These are phyloP conservation scores for Rhincodon typus DNA, from an alignment of 2,797 vertebrate genomes.

Conservation along the genomic window DNA sequence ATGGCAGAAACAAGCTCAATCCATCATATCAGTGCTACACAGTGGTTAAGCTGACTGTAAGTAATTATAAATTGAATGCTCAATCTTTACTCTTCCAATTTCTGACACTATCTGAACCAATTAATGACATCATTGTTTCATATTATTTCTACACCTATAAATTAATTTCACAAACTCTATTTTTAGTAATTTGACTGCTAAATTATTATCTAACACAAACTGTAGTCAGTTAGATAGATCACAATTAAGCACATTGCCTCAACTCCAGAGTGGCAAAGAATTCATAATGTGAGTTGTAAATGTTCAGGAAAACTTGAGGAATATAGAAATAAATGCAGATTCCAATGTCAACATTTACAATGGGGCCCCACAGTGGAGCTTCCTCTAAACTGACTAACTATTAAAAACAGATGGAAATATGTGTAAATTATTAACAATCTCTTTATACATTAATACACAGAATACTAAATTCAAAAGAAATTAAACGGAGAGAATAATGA, in stretches of 20 bases:
- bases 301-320: not conserved
- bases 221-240: not conserved
- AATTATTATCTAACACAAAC: not conserved
- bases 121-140: not conserved
- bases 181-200: not conserved
- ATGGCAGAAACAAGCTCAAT: not conserved
- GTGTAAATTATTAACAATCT: not conserved
- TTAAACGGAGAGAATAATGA: not conserved
- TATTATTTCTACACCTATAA: not conserved
- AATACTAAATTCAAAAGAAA: not conserved
- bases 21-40: not conserved
- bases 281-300: not conserved
- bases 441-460: not conserved
- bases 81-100: not conserved
- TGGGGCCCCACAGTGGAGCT: not conserved
- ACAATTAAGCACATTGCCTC: not conserved
- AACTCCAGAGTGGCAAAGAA: not conserved
- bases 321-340: not conserved
- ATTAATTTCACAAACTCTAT: not conserved
- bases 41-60: not conserved
- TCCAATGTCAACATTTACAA: not conserved
- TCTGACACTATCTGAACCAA: not conserved
- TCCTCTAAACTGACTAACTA: not conserved
- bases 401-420: not conserved
- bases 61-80: not conserved